These are phyloP conservation scores for Odontocolon sp. DNA, from an alignment of 2,888 invertebrate species.

Conservation along the genomic window DNA sequence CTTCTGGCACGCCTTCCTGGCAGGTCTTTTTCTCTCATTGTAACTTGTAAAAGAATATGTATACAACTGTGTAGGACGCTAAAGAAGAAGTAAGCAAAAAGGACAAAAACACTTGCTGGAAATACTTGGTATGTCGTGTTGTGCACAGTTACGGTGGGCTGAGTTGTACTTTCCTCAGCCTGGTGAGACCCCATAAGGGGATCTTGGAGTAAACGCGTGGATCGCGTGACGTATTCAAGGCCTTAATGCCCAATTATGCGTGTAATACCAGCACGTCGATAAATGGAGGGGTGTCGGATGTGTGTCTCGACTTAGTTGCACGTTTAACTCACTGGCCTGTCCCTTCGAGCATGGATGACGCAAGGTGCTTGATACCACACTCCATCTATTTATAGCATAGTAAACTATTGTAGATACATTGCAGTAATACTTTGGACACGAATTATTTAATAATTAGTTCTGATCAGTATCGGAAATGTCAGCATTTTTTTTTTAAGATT, in stretches of 20 bases:
- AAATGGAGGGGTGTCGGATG: conserved; percentile 38
- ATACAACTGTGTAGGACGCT: too few relatives aligned
- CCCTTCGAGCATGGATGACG: background rate
- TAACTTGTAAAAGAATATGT: too few relatives aligned
- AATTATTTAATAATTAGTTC: too few relatives aligned
- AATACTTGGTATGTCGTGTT: background rate
- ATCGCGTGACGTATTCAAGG: conserved; percentile 25
- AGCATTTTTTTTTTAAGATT: too few relatives aligned
- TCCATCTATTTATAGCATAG: too few relatives aligned
- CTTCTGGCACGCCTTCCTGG: background rate
- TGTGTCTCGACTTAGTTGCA: background rate
- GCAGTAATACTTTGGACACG: too few relatives aligned
- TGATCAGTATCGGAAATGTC: too few relatives aligned
- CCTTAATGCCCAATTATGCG: conserved; percentile 52
- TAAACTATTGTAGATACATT: too few relatives aligned
- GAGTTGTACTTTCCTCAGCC: background rate
- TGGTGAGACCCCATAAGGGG: background rate
- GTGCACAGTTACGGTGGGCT: background rate
- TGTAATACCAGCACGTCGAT: conserved; percentile 45
- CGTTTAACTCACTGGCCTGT: background rate
- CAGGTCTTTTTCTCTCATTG: background rate
- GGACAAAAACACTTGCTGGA: background rate
- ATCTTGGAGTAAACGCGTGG: conserved; percentile 7
- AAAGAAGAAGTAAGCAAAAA: background rate
- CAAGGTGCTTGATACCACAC: conserved; percentile 20